These are phyloP conservation scores for Boloria selene DNA, from an alignment of 2,888 invertebrate species.

Conservation along the genomic window DNA sequence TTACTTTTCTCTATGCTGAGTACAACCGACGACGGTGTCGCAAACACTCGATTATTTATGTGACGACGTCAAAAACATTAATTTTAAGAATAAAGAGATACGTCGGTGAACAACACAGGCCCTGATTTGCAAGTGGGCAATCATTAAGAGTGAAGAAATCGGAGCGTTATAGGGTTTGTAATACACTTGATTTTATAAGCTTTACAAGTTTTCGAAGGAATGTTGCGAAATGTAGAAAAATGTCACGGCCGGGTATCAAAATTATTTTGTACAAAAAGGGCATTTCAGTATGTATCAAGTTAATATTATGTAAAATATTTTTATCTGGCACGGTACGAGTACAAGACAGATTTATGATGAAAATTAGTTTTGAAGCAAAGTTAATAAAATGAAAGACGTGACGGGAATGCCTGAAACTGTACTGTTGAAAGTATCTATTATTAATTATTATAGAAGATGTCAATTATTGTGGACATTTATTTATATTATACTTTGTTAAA, in stretches of 20 bases:
- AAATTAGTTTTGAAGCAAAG: neutral
- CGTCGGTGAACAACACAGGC: constrained; percentile 26
- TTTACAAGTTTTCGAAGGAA: constrained; percentile 59
- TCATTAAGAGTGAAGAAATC: constrained; percentile 66
- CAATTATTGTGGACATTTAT: no score
- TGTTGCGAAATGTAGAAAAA: constrained; percentile 62
- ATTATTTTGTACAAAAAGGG: constrained; percentile 59
- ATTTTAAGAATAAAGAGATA: constrained; percentile 42
- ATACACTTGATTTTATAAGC: constrained; percentile 57
- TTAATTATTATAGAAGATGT: neutral
- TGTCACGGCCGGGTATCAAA: constrained; percentile 71
- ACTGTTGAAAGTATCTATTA: constrained; percentile 4
- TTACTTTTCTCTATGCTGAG: no score
- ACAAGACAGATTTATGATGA: constrained; percentile 21
- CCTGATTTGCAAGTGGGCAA: constrained; percentile 42
- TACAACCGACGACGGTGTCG: constrained; percentile 13
- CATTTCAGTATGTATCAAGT: constrained; percentile 46
- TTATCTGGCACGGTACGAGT: constrained; percentile 25
- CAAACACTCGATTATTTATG: constrained; percentile 40
- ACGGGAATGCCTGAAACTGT: neutral
- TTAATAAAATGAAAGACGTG: constrained; percentile 4
- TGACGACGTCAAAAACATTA: constrained; percentile 41
- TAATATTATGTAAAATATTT: constrained; percentile 26
- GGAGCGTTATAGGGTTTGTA: constrained; percentile 57
- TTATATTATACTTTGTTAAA: no score